phyloP scores from a whole-genome alignment of 2,888 invertebrate species.

The Cataglyphis livida region DNA sequence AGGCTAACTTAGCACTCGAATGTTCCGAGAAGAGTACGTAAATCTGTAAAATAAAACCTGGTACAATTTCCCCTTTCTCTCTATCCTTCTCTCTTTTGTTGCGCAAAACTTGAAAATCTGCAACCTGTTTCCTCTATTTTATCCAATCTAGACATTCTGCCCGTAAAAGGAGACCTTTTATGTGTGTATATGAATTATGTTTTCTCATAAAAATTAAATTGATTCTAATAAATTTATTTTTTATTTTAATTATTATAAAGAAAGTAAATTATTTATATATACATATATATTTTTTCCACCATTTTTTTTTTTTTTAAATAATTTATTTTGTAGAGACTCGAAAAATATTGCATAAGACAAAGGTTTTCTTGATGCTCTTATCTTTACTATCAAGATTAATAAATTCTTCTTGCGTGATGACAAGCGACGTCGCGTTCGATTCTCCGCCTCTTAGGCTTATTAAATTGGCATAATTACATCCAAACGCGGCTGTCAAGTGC shows the following conservation, averaged over 20 bases:
- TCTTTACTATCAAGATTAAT: not conserved
- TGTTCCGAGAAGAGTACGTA: conserved; percentile 75
- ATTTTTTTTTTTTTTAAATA: not conserved
- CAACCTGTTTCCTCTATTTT: conserved; percentile 14
- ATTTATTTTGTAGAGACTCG: not conserved
- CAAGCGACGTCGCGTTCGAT: conserved; percentile 8
- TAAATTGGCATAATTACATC: conserved; percentile 51
- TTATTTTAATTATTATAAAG: not conserved
- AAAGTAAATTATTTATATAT: not conserved
- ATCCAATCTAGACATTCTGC: not conserved
- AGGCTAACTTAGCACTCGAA: conserved; percentile 80
- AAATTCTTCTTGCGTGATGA: not conserved
- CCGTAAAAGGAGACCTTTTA: conserved; percentile 42
- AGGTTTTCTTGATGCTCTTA: not conserved
- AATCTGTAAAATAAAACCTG: conserved; percentile 80
- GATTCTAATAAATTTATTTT: conserved; percentile 6
- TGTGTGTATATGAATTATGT: conserved; percentile 13
- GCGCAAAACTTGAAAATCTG: conserved; percentile 25
- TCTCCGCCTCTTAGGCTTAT: not conserved
- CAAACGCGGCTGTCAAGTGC: conserved; percentile 34
- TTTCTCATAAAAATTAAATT: conserved; percentile 25
- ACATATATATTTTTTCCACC: not conserved
- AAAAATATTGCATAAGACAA: not conserved
- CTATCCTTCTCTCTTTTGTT: conserved; percentile 1
- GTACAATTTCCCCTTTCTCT: conserved; percentile 50